Evolutionary conservation across 2,113 vertebrate genomes (phyloP).

Genomic region (Neolamprologus fasciatus): DNA sequence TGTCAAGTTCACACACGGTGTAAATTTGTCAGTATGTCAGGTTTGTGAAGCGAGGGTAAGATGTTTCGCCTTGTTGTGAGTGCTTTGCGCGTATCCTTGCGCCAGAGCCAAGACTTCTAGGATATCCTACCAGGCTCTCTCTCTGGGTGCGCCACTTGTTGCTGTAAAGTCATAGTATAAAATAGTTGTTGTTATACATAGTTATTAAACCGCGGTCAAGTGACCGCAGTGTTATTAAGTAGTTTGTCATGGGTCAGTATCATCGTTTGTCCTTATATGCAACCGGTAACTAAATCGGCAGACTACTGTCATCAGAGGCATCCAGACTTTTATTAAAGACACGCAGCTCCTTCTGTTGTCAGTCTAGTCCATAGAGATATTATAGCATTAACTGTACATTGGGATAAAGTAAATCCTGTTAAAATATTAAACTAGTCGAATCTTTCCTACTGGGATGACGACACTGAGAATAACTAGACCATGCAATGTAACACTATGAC

Average conservation of each 20-base stretch:
- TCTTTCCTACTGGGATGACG: not conserved
- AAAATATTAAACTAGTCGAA: not conserved
- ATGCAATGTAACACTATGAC: not conserved
- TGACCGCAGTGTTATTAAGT: not conserved
- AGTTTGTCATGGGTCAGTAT: not conserved
- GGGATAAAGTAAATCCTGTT: not conserved
- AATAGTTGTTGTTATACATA: not conserved
- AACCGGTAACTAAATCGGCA: not conserved
- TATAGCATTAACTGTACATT: not conserved
- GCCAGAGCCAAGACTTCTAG: not conserved
- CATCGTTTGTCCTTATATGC: not conserved
- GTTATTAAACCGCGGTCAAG: not conserved
- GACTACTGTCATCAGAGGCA: not conserved
- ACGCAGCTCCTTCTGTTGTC: not conserved
- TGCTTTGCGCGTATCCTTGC: not conserved
- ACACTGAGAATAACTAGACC: not conserved
- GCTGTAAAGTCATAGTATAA: not conserved
- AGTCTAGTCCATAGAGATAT: not conserved
- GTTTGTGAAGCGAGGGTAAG: constrained; percentile 18
- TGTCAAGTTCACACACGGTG: not conserved
- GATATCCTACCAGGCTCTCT: not conserved
- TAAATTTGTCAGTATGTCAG: constrained; percentile 28
- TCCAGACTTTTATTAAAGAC: not conserved
- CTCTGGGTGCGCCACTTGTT: not conserved
- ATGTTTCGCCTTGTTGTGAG: not conserved